phyloP scores from a whole-genome alignment of 2,113 vertebrate species.

The Phalacrocorax aristotelis region DNA sequence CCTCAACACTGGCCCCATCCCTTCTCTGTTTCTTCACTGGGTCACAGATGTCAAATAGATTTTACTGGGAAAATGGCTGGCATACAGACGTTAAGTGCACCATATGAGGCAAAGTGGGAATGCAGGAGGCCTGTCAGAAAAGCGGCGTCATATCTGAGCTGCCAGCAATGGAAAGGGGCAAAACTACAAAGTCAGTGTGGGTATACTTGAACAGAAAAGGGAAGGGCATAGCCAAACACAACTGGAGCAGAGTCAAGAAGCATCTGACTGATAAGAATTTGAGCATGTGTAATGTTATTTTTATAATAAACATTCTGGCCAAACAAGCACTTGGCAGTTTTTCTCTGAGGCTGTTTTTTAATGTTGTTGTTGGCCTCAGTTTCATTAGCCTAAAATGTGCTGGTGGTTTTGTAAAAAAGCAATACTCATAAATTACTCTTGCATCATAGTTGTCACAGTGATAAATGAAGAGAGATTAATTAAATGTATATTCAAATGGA shows the following conservation, averaged over 20 bases:
- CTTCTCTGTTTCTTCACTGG: background rate
- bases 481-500: slow-evolving; percentile 31
- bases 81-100: background rate
- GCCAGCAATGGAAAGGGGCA: background rate
- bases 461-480: slow-evolving; percentile 52
- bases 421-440: slow-evolving; percentile 21
- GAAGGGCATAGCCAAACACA: background rate
- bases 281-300: slow-evolving; percentile 24
- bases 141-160: background rate
- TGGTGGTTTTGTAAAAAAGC: background rate
- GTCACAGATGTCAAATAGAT: background rate
- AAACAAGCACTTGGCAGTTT: slow-evolving; percentile 6
- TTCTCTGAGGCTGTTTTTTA: slow-evolving; percentile 4
- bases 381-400: slow-evolving; percentile 14
- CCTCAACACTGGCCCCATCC: background rate
- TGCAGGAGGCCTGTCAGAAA: background rate
- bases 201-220: background rate
- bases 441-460: slow-evolving; percentile 3
- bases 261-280: slow-evolving; percentile 11
- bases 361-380: slow-evolving; percentile 14
- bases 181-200: background rate
- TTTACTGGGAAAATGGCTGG: background rate
- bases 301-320: slow-evolving; percentile 35
- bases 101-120: background rate
- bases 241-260: background rate